Conservation (phyloP, 2,113 vertebrate species). For the Aphyosemion australe region DNA sequence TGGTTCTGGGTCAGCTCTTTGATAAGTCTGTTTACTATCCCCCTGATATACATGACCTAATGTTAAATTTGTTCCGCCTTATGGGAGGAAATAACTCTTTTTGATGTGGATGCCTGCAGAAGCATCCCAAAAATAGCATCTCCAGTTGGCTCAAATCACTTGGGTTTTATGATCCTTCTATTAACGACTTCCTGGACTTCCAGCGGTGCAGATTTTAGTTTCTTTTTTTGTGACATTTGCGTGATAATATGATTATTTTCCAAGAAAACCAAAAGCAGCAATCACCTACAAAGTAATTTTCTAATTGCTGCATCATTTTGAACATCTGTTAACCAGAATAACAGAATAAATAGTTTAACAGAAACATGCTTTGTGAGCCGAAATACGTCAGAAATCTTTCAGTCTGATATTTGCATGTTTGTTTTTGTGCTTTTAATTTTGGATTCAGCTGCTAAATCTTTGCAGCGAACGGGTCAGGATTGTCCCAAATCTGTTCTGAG, state of each 20-base stretch:
- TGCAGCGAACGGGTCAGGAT: not conserved
- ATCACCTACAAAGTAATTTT: too few species aligned
- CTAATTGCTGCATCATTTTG: too few species aligned
- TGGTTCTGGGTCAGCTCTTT: constrained; percentile 19
- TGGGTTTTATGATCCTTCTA: constrained; percentile 26
- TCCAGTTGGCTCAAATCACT: constrained; percentile 15
- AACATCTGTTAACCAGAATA: too few species aligned
- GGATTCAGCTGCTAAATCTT: constrained; percentile 5
- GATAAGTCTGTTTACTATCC: constrained; percentile 12
- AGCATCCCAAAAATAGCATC: constrained; percentile 23
- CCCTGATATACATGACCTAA: constrained; percentile 15
- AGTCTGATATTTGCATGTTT: not conserved
- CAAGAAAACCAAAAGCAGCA: too few species aligned
- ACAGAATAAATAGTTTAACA: too few species aligned
- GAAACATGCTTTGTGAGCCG: too few species aligned
- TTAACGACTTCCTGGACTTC: constrained; percentile 6
- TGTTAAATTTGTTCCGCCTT: constrained; percentile 11
- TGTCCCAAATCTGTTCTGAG: constrained; percentile 8
- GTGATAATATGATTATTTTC: constrained; percentile 20
- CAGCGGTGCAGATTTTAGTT: constrained; percentile 1
- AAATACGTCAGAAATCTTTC: too few species aligned
- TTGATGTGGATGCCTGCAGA: constrained; percentile 10
- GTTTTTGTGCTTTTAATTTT: not conserved
- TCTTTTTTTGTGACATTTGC: not conserved
- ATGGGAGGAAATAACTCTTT: not conserved